Percentiles rank a stretch among this genome's conserved stretches.
Evolutionary conservation across 2,888 invertebrate genomes (phyloP).

Genomic region (Chloromyia formosa): DNA sequence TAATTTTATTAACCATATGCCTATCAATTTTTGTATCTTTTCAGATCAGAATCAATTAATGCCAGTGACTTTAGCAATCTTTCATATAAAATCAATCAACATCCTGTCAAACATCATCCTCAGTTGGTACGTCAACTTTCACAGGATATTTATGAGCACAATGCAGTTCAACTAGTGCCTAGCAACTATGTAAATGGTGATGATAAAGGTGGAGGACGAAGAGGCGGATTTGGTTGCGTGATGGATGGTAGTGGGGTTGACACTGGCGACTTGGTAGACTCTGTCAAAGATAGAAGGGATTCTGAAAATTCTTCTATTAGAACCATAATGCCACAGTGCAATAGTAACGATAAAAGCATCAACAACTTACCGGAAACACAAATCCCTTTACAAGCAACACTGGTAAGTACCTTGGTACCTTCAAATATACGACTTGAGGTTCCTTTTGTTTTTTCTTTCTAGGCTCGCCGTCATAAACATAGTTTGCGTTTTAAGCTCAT

Average conservation of each 20-base stretch:
- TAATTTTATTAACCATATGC: too few species aligned
- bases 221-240: conserved; percentile 54
- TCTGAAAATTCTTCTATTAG: background rate
- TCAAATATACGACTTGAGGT: too few species aligned
- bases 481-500: too few species aligned
- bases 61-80: background rate
- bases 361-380: conserved; percentile 51
- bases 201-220: conserved; percentile 26
- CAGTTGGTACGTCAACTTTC: conserved; percentile 36
- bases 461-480: too few species aligned
- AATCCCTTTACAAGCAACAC: conserved; percentile 71
- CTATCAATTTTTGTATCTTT: conserved; percentile 2
- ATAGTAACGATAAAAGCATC: conserved; percentile 2
- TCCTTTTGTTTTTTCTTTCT: background rate
- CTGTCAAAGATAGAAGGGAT: too few species aligned
- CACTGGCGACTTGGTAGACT: background rate
- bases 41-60: conserved; percentile 35
- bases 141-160: conserved; percentile 23
- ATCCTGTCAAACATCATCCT: background rate
- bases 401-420: conserved; percentile 73
- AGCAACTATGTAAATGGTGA: conserved; percentile 37
- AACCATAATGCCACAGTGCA: conserved; percentile 44
- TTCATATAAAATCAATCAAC: background rate
- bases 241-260: conserved; percentile 45
- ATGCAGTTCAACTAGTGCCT: conserved; percentile 12